These are phyloP conservation scores for Prunella strophiata DNA, from an alignment of 2,797 vertebrate genomes.

Conservation along the genomic window DNA sequence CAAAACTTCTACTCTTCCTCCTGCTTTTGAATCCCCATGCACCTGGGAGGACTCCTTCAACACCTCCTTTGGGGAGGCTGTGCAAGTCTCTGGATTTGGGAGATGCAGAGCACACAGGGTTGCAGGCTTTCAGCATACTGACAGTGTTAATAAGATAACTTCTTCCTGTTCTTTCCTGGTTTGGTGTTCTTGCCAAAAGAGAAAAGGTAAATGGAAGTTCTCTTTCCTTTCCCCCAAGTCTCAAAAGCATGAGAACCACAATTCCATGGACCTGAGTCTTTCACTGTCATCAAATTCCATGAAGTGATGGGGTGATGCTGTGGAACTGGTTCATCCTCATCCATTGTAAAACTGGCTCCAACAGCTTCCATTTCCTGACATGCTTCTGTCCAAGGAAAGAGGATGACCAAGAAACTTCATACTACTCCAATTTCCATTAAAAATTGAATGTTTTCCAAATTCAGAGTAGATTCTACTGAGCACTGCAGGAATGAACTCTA, in stretches of 20 bases:
- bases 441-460: background rate
- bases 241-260: background rate
- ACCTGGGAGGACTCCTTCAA: background rate
- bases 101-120: background rate
- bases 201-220: background rate
- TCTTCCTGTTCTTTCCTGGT: background rate
- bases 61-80: background rate
- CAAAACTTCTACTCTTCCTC: background rate
- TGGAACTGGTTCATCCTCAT: background rate
- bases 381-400: background rate
- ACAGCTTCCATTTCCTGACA: background rate
- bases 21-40: background rate
- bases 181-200: background rate
- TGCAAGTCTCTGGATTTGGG: background rate
- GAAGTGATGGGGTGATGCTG: background rate
- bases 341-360: background rate
- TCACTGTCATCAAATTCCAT: background rate
- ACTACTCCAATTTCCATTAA: background rate
- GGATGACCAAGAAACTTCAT: background rate
- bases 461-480: background rate
- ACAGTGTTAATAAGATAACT: rapidly evolving
- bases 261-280: background rate
- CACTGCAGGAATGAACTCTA: background rate
- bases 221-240: background rate
- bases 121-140: background rate